Percentiles rank a stretch among this genome's conserved stretches.
These are phyloP conservation scores for Ibycter americanus DNA, from an alignment of 2,797 vertebrate genomes.

Conservation along the genomic window DNA sequence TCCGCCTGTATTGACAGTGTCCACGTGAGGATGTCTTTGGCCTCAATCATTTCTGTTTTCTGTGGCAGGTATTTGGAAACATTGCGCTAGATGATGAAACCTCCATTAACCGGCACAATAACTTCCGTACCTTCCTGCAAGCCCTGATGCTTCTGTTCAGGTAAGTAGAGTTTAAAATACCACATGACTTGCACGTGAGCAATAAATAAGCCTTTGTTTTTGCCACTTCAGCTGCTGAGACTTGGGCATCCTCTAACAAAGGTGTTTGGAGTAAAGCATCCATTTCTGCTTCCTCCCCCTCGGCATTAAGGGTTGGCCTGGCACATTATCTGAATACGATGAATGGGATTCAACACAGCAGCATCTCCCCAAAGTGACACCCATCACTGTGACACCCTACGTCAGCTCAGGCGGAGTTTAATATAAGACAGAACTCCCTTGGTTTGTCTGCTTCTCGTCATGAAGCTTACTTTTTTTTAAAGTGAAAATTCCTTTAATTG, in stretches of 20 bases:
- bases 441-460: not conserved
- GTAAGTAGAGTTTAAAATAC: conserved; percentile 61
- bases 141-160: conserved; percentile 96
- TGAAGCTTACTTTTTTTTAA: not conserved
- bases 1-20: not conserved
- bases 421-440: not conserved
- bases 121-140: conserved; percentile 95
- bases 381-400: not conserved
- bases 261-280: not conserved
- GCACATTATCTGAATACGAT: not conserved
- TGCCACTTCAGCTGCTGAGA: not conserved
- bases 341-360: not conserved
- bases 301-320: fast-evolving
- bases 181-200: not conserved
- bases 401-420: not conserved
- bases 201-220: not conserved
- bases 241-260: not conserved
- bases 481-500: not conserved
- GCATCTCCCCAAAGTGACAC: not conserved
- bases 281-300: not conserved
- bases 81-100: conserved; percentile 87
- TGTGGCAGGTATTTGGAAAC: conserved; percentile 93
- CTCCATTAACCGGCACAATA: conserved; percentile 93
- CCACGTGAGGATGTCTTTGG: not conserved
- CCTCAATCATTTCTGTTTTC: not conserved